These are phyloP conservation scores for Seriola quinqueradiata DNA, from an alignment of 2,113 vertebrate genomes.

Conservation along the genomic window DNA sequence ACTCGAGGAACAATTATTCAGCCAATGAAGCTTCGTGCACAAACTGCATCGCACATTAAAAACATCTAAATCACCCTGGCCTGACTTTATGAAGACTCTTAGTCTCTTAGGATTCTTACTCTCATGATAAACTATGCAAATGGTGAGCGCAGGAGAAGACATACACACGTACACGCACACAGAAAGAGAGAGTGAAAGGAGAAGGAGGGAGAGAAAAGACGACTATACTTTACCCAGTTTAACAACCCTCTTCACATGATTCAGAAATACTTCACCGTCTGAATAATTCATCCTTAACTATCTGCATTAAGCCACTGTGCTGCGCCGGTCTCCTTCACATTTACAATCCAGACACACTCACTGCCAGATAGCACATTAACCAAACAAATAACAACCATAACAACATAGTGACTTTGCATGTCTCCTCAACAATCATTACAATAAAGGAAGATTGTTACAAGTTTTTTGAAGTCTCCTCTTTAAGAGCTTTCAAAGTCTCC, in stretches of 20 bases:
- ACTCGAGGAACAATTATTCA: conserved; percentile 63
- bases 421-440: conserved; percentile 26
- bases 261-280: conserved; percentile 67
- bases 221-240: conserved; percentile 57
- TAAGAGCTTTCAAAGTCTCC: conserved; percentile 34
- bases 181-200: neutral
- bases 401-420: conserved; percentile 1
- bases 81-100: conserved; percentile 59
- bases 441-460: conserved; percentile 10
- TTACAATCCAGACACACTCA: conserved; percentile 45
- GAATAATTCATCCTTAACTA: conserved; percentile 72
- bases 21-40: conserved; percentile 52
- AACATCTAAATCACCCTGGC: conserved; percentile 63
- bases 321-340: conserved; percentile 51
- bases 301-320: conserved; percentile 52
- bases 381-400: conserved; percentile 55
- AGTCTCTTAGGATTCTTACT: conserved; percentile 35
- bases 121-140: conserved; percentile 52
- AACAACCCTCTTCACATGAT: conserved; percentile 57
- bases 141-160: conserved; percentile 21
- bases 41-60: conserved; percentile 52
- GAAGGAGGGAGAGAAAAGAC: conserved; percentile 32
- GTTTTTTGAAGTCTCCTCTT: conserved; percentile 26
- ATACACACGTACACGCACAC: conserved; percentile 1
- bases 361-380: conserved; percentile 52